Evolutionary conservation across 2,888 invertebrate genomes (phyloP).

Genomic region (Lochmaea capreae): DNA sequence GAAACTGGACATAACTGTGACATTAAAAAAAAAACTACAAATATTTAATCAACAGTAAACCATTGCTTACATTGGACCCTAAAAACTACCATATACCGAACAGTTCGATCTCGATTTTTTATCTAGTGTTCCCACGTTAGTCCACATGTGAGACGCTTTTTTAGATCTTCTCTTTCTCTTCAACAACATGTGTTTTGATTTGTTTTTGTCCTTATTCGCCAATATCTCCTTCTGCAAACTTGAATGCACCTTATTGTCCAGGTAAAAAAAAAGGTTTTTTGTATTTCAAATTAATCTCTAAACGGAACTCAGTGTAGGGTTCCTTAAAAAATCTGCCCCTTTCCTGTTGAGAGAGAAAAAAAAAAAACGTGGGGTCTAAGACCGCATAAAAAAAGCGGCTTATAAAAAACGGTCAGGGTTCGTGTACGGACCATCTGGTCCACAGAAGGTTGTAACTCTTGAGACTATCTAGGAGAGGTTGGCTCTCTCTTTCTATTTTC

Average conservation of each 20-base stretch:
- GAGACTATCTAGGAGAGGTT: conserved; percentile 60
- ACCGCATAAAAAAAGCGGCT: conserved; percentile 64
- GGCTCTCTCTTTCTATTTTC: conserved; percentile 58
- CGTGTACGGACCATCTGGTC: conserved; percentile 61
- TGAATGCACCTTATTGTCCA: conserved; percentile 64
- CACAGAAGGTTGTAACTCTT: conserved; percentile 60
- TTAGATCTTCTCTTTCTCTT: conserved; percentile 46
- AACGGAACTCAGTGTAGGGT: conserved; percentile 66
- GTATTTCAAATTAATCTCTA: conserved; percentile 64
- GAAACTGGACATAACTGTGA: conserved; percentile 29
- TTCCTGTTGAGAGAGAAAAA: conserved; percentile 59
- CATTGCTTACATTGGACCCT: conserved; percentile 58
- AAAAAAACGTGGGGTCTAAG: conserved; percentile 60
- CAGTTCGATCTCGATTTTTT: conserved; percentile 55
- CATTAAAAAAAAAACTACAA: conserved; percentile 47
- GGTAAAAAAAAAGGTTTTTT: conserved; percentile 61
- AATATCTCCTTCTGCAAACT: conserved; percentile 62
- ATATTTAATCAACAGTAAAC: conserved; percentile 63
- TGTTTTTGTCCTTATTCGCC: conserved; percentile 45
- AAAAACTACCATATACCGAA: conserved; percentile 48
- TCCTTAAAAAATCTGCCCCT: conserved; percentile 67
- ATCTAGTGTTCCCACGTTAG: conserved; percentile 57
- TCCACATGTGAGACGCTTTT: conserved; percentile 61
- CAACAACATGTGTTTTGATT: conserved; percentile 43
- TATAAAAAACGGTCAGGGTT: conserved; percentile 66